Percentiles rank a stretch among this genome's conserved stretches.
phyloP scores from a whole-genome alignment of 2,888 invertebrate species.

The Synanthedon vespiformis region DNA sequence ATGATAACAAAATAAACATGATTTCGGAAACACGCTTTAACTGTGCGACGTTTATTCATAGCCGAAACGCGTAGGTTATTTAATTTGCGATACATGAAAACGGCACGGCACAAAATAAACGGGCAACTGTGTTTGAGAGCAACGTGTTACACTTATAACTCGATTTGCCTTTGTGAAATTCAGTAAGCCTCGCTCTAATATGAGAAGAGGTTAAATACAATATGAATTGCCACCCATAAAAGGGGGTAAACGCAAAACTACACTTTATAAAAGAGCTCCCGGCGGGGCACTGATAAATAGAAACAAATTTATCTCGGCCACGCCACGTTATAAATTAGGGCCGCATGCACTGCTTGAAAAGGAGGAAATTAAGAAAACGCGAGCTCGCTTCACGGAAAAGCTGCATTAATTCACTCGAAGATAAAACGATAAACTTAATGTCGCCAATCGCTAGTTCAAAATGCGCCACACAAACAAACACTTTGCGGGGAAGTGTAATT shows the following conservation, averaged over 20 bases:
- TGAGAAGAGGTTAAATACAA: constrained; percentile 51
- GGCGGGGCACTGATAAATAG: constrained; percentile 36
- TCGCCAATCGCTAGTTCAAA: constrained; percentile 10
- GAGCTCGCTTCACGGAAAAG: constrained; percentile 26
- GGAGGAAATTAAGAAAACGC: constrained; percentile 44
- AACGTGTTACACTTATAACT: constrained; percentile 52
- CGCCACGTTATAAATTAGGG: constrained; percentile 41
- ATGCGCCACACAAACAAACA: constrained; percentile 19
- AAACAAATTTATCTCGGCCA: constrained; percentile 42
- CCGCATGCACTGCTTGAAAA: constrained; percentile 35
- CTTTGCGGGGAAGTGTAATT: constrained; percentile 36
- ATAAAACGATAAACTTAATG: neutral
- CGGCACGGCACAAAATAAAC: constrained; percentile 47
- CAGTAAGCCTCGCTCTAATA: constrained; percentile 43
- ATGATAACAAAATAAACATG: too few relatives aligned
- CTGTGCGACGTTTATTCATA: constrained; percentile 28
- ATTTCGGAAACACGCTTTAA: too few relatives aligned
- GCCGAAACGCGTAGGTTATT: constrained; percentile 47
- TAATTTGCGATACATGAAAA: constrained; percentile 58
- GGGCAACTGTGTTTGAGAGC: constrained; percentile 41
- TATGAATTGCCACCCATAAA: constrained; percentile 34
- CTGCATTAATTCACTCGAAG: constrained; percentile 25
- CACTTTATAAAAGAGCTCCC: constrained; percentile 3
- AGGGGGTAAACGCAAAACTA: neutral
- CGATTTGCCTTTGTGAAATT: constrained; percentile 57